These are phyloP conservation scores for Cataglyphis albicans DNA, from an alignment of 2,888 invertebrate species.

Conservation along the genomic window DNA sequence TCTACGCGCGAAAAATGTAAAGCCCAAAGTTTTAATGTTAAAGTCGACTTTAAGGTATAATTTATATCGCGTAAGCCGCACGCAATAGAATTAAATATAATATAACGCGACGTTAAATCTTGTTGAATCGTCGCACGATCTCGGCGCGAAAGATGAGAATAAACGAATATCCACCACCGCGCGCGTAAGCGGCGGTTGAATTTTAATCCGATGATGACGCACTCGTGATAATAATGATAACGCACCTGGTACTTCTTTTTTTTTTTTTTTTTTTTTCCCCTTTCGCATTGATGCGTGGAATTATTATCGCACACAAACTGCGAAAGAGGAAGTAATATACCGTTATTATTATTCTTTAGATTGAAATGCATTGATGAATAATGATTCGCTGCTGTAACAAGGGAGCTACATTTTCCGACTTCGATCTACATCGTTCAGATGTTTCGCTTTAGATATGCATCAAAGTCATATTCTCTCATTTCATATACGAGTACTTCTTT, in stretches of 20 bases:
- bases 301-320: slow-evolving; percentile 43
- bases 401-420: background rate
- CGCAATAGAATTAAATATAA: slow-evolving; percentile 43
- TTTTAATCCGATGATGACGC: slow-evolving; percentile 36
- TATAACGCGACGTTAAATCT: slow-evolving; percentile 46
- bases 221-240: slow-evolving; percentile 40
- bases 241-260: background rate
- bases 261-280: background rate
- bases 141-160: slow-evolving; percentile 13
- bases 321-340: slow-evolving; percentile 7
- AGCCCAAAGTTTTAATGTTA: slow-evolving; percentile 35
- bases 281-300: background rate
- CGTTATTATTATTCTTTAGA: slow-evolving; percentile 41
- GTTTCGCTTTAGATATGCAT: background rate
- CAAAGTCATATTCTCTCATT: background rate
- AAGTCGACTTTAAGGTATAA: slow-evolving; percentile 37
- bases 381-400: slow-evolving; percentile 6
- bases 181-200: background rate
- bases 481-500: background rate
- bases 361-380: slow-evolving; percentile 40
- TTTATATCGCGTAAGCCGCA: slow-evolving; percentile 35
- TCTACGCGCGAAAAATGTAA: slow-evolving; percentile 24
- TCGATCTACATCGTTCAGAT: slow-evolving; percentile 7
- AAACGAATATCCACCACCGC: background rate
- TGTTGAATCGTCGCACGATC: slow-evolving; percentile 14